Conservation (phyloP, 1,140 invertebrate species). For the Maconellicoccus hirsutus region DNA sequence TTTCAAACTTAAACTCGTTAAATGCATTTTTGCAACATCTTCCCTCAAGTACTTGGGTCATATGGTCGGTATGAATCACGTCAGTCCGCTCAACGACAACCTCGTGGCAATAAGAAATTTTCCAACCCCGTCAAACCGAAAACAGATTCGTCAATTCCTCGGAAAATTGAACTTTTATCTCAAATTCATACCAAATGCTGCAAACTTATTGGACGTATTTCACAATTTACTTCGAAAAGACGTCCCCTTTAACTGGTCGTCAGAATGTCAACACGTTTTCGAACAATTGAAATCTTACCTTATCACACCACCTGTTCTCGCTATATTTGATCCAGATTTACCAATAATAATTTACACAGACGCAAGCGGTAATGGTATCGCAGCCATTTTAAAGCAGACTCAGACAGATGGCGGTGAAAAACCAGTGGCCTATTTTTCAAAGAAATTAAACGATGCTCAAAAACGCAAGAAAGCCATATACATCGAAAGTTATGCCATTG, state of each 20-base stretch:
- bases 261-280: constrained; percentile 33
- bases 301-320: constrained; percentile 33
- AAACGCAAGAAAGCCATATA: constrained; percentile 34
- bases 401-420: constrained; percentile 31
- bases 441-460: constrained; percentile 32
- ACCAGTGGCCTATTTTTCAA: constrained; percentile 32
- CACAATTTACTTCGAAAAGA: constrained; percentile 33
- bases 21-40: no score
- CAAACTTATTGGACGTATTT: constrained; percentile 32
- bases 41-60: no score
- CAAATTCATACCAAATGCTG: constrained; percentile 31
- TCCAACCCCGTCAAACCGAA: constrained; percentile 28
- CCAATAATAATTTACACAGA: constrained; percentile 34
- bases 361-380: constrained; percentile 32
- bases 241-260: constrained; percentile 32
- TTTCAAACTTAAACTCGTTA: no score
- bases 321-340: constrained; percentile 32
- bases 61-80: no score
- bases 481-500: constrained; percentile 35
- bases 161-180: constrained; percentile 30
- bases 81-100: no score
- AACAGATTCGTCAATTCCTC: constrained; percentile 32
- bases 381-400: constrained; percentile 34
- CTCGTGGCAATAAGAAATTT: constrained; percentile 34
- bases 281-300: constrained; percentile 33